Evolutionary conservation across 2,113 vertebrate genomes (phyloP), one percentile per base, ranked within the genome.

Genomic region (Centrocercus urophasianus): DNA sequence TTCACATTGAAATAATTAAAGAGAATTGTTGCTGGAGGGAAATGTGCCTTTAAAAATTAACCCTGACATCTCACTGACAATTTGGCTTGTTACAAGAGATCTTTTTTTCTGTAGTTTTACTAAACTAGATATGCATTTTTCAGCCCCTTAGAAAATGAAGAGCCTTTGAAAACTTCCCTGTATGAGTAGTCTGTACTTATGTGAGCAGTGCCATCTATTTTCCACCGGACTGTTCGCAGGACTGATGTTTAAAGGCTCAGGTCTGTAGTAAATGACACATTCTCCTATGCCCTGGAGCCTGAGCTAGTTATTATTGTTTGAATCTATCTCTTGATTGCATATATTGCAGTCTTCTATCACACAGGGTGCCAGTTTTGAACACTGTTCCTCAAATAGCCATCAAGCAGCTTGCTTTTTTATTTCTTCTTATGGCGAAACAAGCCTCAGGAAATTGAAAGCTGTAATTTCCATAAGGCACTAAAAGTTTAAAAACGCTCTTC

Each of bases 1-100:
- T 97, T 96, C 97, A 96, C 94, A 95, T 95, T 95, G 94, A 96
- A 97, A 96, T 96, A 96, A 97, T 97, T 97, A 96, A 96, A 96
- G 81, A 65, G 91, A 95, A 95, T 96, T 86, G 91, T 97, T 96
- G 96, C 95, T 97, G 95, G 94, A 96, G 94, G 96, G 97, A 96
- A 97, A 95, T 60, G 89, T 93, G 93, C 91, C 96, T 97, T 97
- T 96, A 97, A 96, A 97, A 96, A 97, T 97, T 96, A 97, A 96
- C 97, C 94, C 96, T 94, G 96, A 94, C 96, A 92, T 96, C 87
- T 90, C 87, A 80, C 91, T 57, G 59, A 90, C 95, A 91, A 90
- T 94, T 93, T 67, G 78, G 77, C 59, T 56, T 93, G 38, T 96
- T 96, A 90, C 75, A 74, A 73, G 81, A 67, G 30, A 79, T 66